Base-by-base conservation (phyloP, 2,888 invertebrate genomes). In the Sialis lutaria region DNA sequence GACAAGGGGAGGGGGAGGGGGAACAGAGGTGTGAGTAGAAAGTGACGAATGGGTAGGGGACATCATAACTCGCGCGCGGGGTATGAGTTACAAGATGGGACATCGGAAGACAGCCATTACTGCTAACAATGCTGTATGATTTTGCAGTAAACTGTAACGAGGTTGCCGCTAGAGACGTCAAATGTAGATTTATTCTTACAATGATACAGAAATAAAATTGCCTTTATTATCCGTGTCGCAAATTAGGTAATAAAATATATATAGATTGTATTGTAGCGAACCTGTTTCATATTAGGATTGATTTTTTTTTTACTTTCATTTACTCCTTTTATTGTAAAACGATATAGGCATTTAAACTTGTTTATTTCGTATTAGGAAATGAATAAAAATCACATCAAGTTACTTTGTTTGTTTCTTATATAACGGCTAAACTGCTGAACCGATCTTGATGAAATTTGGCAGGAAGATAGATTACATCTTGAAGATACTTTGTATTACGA, bases 101-200 rank as follows among this genome's bases (percentile, higher is more conserved):
- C 13, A 33, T 41, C 9, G 40, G 33, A 30, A 42, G 40, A 46
- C 46, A 32, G n/a, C 33, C 40, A 41, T 46, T 41, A 40, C 13
- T 12, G 46, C 46, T 46, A 46, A 46, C 46, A 46, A 46, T 46
- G 46, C 42, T 33, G 46, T 46, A 46, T 46, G 46, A 46, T 46
- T 46, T 46, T 12, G 40, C 46, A 32, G 42, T 46, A 46, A 46
- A 40, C 45, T 31, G 42, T 46, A 46, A 46, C 46, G 46, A 46
- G 46, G 22, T 22, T 22, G 22, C 6, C 33, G 42, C 10, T 10
- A 42, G 22, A 10, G 32, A 32, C 30, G 31, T 22, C 42, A 10
- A 10, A 31, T 10, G 10, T 31, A 10, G 32, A 13, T 22, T 7
- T 32, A 42, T 37, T 10, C 12, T 10, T 37, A 37, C 12, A 37